Base-by-base conservation (phyloP, 2,888 invertebrate genomes). In the Polietes domitor region DNA sequence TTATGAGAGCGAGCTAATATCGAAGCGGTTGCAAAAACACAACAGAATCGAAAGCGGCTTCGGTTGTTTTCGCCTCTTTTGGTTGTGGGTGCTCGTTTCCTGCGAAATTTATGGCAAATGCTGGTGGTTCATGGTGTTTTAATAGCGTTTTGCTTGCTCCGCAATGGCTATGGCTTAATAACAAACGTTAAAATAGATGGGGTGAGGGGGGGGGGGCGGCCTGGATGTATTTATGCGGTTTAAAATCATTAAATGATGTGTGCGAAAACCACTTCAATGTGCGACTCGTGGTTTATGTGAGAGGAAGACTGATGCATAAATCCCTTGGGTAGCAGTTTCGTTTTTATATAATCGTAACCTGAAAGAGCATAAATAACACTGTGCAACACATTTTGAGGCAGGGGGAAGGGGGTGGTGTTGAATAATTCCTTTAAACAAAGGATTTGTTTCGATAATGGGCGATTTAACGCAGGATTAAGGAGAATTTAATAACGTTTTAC, bases 1-100 rank as follows among this genome's bases (percentile, higher is more conserved):
- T 83, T 79, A 79, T 73, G 68, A 41, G 55, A 26, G 10, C n/a
- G 21, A 28, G 43, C 43, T 43, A 68, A 68, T 68, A 43, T 21
- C 24, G 24, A 68, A 21, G 43, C 10, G 32, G 4, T 17, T 63
- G 32, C 26, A 21, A 19, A 55, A 61, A n/a, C 15, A 32, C 15
- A 61, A 61, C 32, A 17, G 2, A 37, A n/a, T n/a, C 47, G 10
- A 47, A 2, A 3, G 15, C n/a, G n/a, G 47, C n/a, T 47, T 47
- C 4, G 15, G n/a, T 47, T 47, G n/a, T 47, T 47, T 47, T 47
- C 6, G n/a, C n/a, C n/a, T n/a, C n/a, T n/a, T n/a, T n/a, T n/a
- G n/a, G 15, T 47, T 47, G 15, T 47, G 5, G 15, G 47, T n/a
- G n/a, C 47, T 1, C 47, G n/a, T 47, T 47, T 47, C n/a, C 47